Base-by-base conservation (phyloP, 2,797 vertebrate species). In the Tachyglossus aculeatus region DNA sequence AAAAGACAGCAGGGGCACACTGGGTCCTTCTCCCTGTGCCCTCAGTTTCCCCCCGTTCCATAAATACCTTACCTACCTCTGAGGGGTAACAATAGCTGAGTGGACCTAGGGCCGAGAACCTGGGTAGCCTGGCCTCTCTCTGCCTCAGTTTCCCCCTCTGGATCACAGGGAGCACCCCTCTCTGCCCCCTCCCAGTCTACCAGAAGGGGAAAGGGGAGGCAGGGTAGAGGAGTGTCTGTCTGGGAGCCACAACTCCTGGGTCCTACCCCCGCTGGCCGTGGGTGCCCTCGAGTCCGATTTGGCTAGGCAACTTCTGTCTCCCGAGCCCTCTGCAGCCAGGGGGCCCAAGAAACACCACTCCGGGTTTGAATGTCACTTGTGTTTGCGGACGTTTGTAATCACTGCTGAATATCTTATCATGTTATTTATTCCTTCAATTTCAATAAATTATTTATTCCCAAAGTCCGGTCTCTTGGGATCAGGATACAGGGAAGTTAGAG, bases 361-460 rank as follows among this genome's bases (percentile, higher is more conserved):
- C 14, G n/a, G 9, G 15, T 18, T 16, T 36, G 13, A 21, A 34
- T 11, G 45, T 44, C 54, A 13, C n/a, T 27, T 15, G 27, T 81
- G 77, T 86, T 66, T 85, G 78, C 16, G 48, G 64, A 59, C 62
- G 36, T 78, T 82, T 82, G 73, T 80, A 71, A 55, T 34, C 63
- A 8, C 53, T 33, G 32, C 38, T 11, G 25, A 27, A 3, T 54
- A 41, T 43, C 45, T 60, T 31, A 27, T 37, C 39, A 41, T 41
- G n/a, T 32, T 80, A 82, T 83, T 85, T 87, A 80, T 87, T 74
- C 71, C n/a, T 41, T 32, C 19, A 45, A 29, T 68, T 71, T 45
- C 71, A 84, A 80, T 83, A 85, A 78, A 85, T 84, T 84, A 78
- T 84, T 85, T 77, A 74, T 78, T 65, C 47, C 22, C 27, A 48